Evolutionary conservation across 2,113 vertebrate species (phyloP), one percentile per base, ranked within the genome.

Genomic region (Rattus norvegicus): DNA sequence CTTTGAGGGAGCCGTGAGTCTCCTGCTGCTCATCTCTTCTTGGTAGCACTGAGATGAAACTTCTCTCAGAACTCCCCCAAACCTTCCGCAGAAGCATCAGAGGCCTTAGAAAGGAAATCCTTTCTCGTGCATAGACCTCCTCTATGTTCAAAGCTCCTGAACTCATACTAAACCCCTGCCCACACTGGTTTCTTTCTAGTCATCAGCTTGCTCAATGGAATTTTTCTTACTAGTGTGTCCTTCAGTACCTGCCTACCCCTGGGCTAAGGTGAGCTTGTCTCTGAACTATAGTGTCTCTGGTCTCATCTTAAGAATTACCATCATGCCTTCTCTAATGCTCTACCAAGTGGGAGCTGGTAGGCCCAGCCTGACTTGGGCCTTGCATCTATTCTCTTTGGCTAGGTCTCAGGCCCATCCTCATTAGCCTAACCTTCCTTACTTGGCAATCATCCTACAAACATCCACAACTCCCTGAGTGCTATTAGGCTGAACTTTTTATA

Each of bases 401-500:
- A 89, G 65, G 73, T 89, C 72, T 76, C 52, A 28, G 33, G 54
- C 24, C 28, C 73, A 70, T 65, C 19, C 30, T 94, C 47, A 69
- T 96, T 93, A 93, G 93, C 67, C 30, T 63, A 95, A 94, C 52
- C 90, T 89, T 73, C 16, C 16, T 73, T 61, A 5, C 65, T 86
- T 88, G 49, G 54, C 77, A 97, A 85, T 80, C 75, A 70, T 69
- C 65, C 13, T 26, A 75, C 36, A 94, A 90, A 83, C 12, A 87
- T 1, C 14, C 73, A 80, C 90, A 92, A 49, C 33, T 94, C 79
- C 94, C 65, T 80, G 72, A 97, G 80, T 72, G 30, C 70, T 92
- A 88, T 73, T 80, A 88, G 39, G 30, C 30, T 90, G 70, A 92
- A 77, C 84, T 69, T 97, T 86, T 92, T 89, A 75, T 85, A 84